Base-by-base conservation (phyloP, 1,140 invertebrate genomes). In the Drosophila kurseongensis region DNA sequence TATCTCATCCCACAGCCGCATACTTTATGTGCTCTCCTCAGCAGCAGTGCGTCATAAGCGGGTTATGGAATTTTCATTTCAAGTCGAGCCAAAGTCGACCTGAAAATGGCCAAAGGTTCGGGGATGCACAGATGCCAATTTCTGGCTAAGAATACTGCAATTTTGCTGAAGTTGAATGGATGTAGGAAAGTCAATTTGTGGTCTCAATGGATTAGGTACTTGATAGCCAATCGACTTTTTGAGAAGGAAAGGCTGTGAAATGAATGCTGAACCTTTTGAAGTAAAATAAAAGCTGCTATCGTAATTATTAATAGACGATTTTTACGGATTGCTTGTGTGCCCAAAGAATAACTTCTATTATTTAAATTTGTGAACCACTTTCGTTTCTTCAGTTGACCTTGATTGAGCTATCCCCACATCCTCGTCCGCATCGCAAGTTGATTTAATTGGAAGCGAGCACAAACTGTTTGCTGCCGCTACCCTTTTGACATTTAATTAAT, bases 401-500 rank as follows among this genome's bases (percentile, higher is more conserved):
- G 69, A 74, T 62, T 74, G 50, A 18, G 58, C 50, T 2, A 54
- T 12, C 2, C 18, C 4, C 32, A 5, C 8, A 63, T 32, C n/a
- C 4, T 32, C 18, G 35, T 32, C 41, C 42, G 42, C 16, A 5
- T 63, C 65, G 47, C 62, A 62, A 72, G 54, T 80, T 57, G 75
- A 58, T 76, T 77, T 68, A 69, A 76, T 68, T 77, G 74, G 52
- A 59, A 59, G 40, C 54, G 36, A 12, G 32, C 56, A 56, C 55
- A 60, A 76, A 61, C 78, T 67, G 68, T 57, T 68, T 41, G 57
- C 58, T 74, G 76, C 47, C 63, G 47, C 63, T 76, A 76, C 75
- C 75, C 79, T 83, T 83, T 88, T 83, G 82, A 83, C 83, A 83
- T 86, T 86, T 86, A 86, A 86, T 86, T 86, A 86, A 86, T 86